Base-by-base conservation (phyloP, 2,797 vertebrate species). In the Tiaroga cobitis region DNA sequence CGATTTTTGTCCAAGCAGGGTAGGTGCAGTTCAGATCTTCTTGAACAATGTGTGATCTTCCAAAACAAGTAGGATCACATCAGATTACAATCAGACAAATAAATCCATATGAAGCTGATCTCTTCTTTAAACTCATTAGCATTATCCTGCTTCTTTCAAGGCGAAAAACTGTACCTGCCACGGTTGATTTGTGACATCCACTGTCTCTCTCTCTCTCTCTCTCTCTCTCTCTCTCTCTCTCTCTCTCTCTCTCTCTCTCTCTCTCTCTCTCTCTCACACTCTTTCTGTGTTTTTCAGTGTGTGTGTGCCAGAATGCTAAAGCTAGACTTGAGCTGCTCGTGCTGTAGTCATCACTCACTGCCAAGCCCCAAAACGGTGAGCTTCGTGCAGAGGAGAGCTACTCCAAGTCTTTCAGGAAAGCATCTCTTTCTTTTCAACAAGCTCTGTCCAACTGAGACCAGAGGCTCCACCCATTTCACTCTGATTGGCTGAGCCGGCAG, bases 401-500 rank as follows among this genome's bases (percentile, higher is more conserved):
- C 91, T 92, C 90, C 90, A 90, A 93, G 91, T 89, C 86, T 91
- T 91, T 90, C 89, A 84, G 89, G 86, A 89, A 92, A 92, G 91
- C 92, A 86, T 91, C 91, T 93, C 92, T 92, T 86, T 92, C 89
- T 88, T 87, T 91, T 90, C 91, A 87, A 89, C 91, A 80, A 89
- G 90, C 92, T 88, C 89, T 7, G 88, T 89, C 89, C 89, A 86
- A 91, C 92, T 87, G 88, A 83, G 87, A 79, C 80, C 29, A 24
- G 46, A 82, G 87, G 84, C 92, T 93, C 91, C 95, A 21, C 95
- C 95, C 77, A 84, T 65, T 69, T 70, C 6, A 1, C 91, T n/a
- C 80, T 72, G 88, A 96, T 96, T 95, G 95, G 95, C 86, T 86
- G 86, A 81, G 54, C 37, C 32, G 76, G 76, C 80, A 87, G 90